Base-by-base conservation (phyloP, 2,113 vertebrate species). In the Ascaphus truei region DNA sequence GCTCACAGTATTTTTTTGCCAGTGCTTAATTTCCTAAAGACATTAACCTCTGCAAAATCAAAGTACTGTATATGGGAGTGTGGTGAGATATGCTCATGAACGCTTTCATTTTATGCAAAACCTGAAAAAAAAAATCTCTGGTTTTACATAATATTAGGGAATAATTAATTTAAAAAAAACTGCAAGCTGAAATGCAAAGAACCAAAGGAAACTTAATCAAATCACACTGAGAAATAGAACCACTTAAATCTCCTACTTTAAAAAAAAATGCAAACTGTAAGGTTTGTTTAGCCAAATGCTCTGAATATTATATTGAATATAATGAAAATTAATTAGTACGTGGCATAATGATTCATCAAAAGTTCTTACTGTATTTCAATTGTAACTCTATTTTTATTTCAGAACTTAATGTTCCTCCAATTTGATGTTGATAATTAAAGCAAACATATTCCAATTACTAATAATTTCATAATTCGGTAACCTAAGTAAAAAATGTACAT, bases 41-140 rank as follows among this genome's bases (percentile, higher is more conserved):
- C 34, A 33, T 29, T 30, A 65, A 52, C 62, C 50, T 65, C 50
- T 53, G 34, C 23, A 63, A 63, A 63, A 63, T 63, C 61, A 63
- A 63, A 63, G 34, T 65, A 36, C 1, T 18, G 39, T 39, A 65
- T n/a, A n/a, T n/a, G n/a, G n/a, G 48, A 55, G 30, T 53, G 33
- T 55, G 62, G 25, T 39, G 62, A 65, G 39, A 53, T 53, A 65
- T 15, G 50, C 62, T 65, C 47, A 53, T 65, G 50, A 65, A 41
- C 13, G 62, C 62, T 52, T 63, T 63, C 43, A 65, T 65, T 65
- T 65, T 65, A 65, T 65, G 62, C 62, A 53, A 65, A 65, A 53
- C 50, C 15, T 37, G 50, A 65, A 53, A 65, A 65, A 65, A 65
- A 53, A 53, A 33, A 65, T 65, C 37, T 65, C 62, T 39, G 52